Base-by-base conservation (phyloP, 2,888 invertebrate species). In the Nowickia ferox region DNA sequence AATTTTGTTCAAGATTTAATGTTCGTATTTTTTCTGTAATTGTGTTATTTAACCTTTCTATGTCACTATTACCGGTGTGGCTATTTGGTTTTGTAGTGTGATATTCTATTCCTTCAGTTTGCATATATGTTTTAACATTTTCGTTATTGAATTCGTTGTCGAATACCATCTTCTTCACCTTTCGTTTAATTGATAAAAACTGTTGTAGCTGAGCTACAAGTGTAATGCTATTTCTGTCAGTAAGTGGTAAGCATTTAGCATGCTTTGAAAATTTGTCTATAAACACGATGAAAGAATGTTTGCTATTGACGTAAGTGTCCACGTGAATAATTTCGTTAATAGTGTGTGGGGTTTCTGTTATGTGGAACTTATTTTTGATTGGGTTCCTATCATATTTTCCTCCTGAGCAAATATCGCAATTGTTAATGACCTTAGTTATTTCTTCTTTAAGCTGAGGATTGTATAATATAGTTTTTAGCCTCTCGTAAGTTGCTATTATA, bases 181-280 rank as follows among this genome's bases (percentile, higher is more conserved):
- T n/a, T n/a, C n/a, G n/a, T 44, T 81, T 75, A 3, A 81, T 80
- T 5, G 80, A 57, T 72, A 57, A 44, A 72, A 84, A 48, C 63
- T 79, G 15, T 79, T n/a, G n/a, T 69, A 9, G 80, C 65, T 84
- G 76, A 48, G 79, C 76, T 9, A 80, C 57, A n/a, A 84, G 22
- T 53, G 74, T 74, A 51, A 63, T 68, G 30, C 68, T 79, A n/a
- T 76, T 84, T 65, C 82, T 86, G 42, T 84, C 74, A 22, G 68
- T 40, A 11, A 86, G 55, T 19, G 72, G 63, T 1, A 84, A 63
- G 19, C 68, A 77, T 9, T 55, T 57, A 9, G 85, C 81, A 48
- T 82, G 79, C 59, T 87, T 87, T 51, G 87, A 81, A 65, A 87
- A 87, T 69, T 84, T 87, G 51, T 87, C 84, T 9, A 86, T 86